These are phyloP conservation scores for Sinonovacula constricta DNA, from an alignment of 1,140 invertebrate genomes.

Conservation along the genomic window DNA sequence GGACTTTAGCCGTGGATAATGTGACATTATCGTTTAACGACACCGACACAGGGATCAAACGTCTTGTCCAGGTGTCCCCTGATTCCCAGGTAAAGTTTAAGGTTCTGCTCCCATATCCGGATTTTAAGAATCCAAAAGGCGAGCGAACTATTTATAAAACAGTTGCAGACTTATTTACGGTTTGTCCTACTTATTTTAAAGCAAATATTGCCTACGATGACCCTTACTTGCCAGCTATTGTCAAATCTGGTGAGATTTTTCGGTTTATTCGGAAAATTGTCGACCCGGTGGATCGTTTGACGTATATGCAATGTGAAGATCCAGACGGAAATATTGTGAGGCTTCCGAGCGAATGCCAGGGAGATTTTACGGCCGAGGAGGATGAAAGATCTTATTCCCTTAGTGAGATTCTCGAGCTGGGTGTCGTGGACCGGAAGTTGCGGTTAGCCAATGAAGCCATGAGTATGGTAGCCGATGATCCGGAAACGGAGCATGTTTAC, in stretches of 20 bases:
- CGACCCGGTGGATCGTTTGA: constrained; percentile 7
- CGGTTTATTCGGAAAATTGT: constrained; percentile 32
- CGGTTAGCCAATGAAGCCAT: constrained; percentile 35
- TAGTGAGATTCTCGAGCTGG: constrained; percentile 40
- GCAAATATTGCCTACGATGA: constrained; percentile 42
- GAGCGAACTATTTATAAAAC: constrained; percentile 18
- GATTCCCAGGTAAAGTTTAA: constrained; percentile 46
- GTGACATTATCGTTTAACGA: constrained; percentile 48
- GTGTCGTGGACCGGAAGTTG: constrained; percentile 36
- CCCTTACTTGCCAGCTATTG: constrained; percentile 47
- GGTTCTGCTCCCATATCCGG: constrained; percentile 34
- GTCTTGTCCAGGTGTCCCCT: constrained; percentile 35
- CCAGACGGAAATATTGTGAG: constrained; percentile 36
- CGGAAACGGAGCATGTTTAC: constrained; percentile 5
- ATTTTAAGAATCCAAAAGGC: constrained; percentile 27
- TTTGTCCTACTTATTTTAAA: constrained; percentile 49
- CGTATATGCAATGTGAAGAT: constrained; percentile 46
- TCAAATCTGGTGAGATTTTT: constrained; percentile 47
- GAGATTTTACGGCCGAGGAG: constrained; percentile 40
- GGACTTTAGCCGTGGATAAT: constrained; percentile 45
- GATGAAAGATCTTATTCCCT: constrained; percentile 43
- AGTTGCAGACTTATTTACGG: constrained; percentile 38
- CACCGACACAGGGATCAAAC: constrained; percentile 30
- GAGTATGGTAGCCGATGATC: constrained; percentile 11
- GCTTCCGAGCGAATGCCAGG: constrained; percentile 40